Evolutionary conservation across 1,140 invertebrate genomes (phyloP), one percentile per base, ranked within the genome.

Genomic region (Fopius arisanus): DNA sequence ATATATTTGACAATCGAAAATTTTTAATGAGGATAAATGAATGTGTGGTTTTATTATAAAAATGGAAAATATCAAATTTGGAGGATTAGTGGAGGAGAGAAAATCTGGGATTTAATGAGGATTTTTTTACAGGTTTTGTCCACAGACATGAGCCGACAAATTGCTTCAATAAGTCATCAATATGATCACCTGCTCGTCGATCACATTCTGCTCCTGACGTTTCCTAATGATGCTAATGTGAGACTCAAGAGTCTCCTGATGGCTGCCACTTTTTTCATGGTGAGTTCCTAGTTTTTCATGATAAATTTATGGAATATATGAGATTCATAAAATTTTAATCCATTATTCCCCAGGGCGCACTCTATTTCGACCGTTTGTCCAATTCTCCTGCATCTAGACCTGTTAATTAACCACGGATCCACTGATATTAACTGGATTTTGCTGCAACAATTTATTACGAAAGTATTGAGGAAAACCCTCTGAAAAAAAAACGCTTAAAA

Each of bases 181-280:
- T 86, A 81, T 79, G 78, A 86, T 67, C 73, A 77, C 62, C 69
- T 66, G 1, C 40, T 77, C 1, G 75, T 76, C 6, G 84, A 86
- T 74, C 83, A 86, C 31, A 77, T 67, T 14, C 12, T 83, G 2
- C 68, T 81, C 7, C 51, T 84, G 6, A 83, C 84, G 10, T 83
- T 84, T 31, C 76, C 83, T 0, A 65, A 69, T 3, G 68, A 83
- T 2, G 81, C 70, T 4, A 74, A 81, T 33, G 75, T 81, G n/a
- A 82, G 79, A 54, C 62, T 86, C 2, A 86, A 86, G 66, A 80
- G 81, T 59, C 67, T 86, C 16, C 77, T 86, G 6, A 75, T 86
- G 12, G 84, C 78, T 0, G 82, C 82, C 19, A 73, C 82, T 5
- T 86, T 86, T 70, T 51, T 86, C n/a, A 10, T 85, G 79, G 84